A percentile compares a stretch with the other conserved stretches of the same genome.
phyloP scores from a whole-genome alignment of 2,888 invertebrate species.

The Drosophila nr. perissopoda region DNA sequence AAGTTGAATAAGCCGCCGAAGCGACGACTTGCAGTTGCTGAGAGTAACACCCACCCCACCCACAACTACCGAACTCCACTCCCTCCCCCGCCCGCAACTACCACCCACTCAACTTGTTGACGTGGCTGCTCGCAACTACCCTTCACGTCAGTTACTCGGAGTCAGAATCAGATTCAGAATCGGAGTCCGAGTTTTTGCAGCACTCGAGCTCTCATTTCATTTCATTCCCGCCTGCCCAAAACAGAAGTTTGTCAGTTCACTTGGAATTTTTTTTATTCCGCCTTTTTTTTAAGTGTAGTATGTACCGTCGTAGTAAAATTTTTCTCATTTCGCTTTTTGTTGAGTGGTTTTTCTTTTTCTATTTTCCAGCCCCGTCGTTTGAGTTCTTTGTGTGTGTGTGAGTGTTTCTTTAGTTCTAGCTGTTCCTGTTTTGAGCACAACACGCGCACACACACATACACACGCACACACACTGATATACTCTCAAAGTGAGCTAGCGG shows the following conservation, averaged over 20 bases:
- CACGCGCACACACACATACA: slow-evolving; percentile 38
- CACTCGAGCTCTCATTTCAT: slow-evolving; percentile 43
- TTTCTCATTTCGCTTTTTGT: slow-evolving; percentile 81
- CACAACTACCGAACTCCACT: not conserved
- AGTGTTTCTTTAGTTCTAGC: slow-evolving; percentile 51
- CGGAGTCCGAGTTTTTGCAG: slow-evolving; percentile 17
- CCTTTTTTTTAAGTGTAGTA: slow-evolving; percentile 60
- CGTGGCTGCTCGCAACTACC: slow-evolving; percentile 64
- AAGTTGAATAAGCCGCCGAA: slow-evolving; percentile 42
- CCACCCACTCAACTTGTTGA: slow-evolving; percentile 67
- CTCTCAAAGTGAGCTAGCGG: slow-evolving; percentile 69
- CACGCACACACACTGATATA: slow-evolving; percentile 34
- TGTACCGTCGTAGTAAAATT: slow-evolving; percentile 63
- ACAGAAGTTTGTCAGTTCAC: slow-evolving; percentile 49
- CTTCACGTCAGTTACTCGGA: slow-evolving; percentile 56
- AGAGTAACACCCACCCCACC: not conserved
- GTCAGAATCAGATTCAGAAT: slow-evolving; percentile 20
- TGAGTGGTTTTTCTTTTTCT: slow-evolving; percentile 67
- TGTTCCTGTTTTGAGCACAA: slow-evolving; percentile 45
- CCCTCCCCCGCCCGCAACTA: not conserved
- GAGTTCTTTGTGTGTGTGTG: slow-evolving; percentile 36
- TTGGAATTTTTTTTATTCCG: not conserved
- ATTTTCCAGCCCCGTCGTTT: slow-evolving; percentile 44
- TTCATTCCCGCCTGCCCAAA: slow-evolving; percentile 61
- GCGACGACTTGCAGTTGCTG: slow-evolving; percentile 15